Base-by-base conservation (phyloP, 1,140 invertebrate genomes). In the Papilio polyxenes region DNA sequence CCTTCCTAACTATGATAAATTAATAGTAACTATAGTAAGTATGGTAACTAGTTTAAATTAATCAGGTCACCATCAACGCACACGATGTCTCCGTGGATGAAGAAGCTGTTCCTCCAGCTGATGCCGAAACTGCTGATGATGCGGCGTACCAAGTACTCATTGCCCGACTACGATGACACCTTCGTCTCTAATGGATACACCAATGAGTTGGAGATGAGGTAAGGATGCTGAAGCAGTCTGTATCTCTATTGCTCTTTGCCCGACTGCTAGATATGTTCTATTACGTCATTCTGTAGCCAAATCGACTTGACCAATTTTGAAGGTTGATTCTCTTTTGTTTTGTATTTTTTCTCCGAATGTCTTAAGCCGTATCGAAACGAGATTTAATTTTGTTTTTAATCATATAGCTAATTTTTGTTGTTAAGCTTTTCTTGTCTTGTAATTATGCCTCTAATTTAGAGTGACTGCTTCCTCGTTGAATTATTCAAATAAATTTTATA, bases 11-110 rank as follows among this genome's bases (percentile, higher is more conserved):
- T 59, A n/a, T 10, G 3, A n/a, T 75, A 74, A 81, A 20, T 48
- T 31, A 31, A 72, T 51, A 8, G 49, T 40, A 4, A 72, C 9
- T 6, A 37, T 17, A 44, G n/a, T 48, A n/a, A 48, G 7, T 20
- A 44, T 48, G 20, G 23, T 69, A 69, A 69, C 59, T 51, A 81
- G 5, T 15, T 15, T 48, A 37, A 69, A 20, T 23, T 62, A 75
- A n/a, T 48, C 89, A 98, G 98, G 90, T 99, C 98, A 6, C 98
- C 99, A 40, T 98, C 98, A 13, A 99, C 99, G 0, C 99, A 99
- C 94, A 98, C 97, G 85, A 99, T 99, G 98, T 97, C 98, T 0
- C 97, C 97, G 0, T 97, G 97, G 96, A 97, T 98, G 85, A 96
- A 97, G 89, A 96, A 97, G 88, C 95, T 99, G 80, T 99, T 99